Evolutionary conservation across 2,797 vertebrate genomes (phyloP), one percentile per base, ranked within the genome.

Genomic region (Hylomyscus alleni): DNA sequence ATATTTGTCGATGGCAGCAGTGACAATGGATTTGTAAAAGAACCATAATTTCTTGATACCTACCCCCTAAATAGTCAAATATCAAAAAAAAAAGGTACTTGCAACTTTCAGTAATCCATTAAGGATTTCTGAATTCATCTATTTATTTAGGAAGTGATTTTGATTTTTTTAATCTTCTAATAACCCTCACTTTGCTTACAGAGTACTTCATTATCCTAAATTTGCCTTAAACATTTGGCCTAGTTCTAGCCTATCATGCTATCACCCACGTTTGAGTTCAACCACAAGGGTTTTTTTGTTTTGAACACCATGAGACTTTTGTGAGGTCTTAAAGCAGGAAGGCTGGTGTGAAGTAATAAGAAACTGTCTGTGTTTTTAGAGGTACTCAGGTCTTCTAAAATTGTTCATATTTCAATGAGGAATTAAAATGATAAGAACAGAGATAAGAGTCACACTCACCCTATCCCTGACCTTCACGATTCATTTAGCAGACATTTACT

Each of bases 201-300:
- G 52, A 95, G 95, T 95, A 94, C 87, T 97, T 96, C 82, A 96
- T 90, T 89, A 95, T 95, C 84, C 76, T 97, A 96, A 97, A 96
- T 95, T 96, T 96, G 94, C 87, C 92, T 95, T 90, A 96, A 97
- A 96, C 92, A 95, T 94, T 96, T 37, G 58, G 85, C 67, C 85
- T 94, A 94, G 73, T 96, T 97, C 81, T 97, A 97, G 81, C 82
- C 93, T 97, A 95, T 95, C 94, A 92, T 91, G 73, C 92, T 96
- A 58, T 97, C 92, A 96, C 90, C 95, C 95, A 97, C 20, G 96
- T 96, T 95, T 97, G 93, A 97, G 77, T 97, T 96, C 88, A 96
- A 96, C 93, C 94, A 97, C 95, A 98, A 96, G 67, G 83, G 52
- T 77, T 96, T 96, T 89, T 90, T 80, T 98, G 84, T 94, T 97